phyloP scores from a whole-genome alignment of 2,888 invertebrate species.

The Drosophila tanythrix region DNA sequence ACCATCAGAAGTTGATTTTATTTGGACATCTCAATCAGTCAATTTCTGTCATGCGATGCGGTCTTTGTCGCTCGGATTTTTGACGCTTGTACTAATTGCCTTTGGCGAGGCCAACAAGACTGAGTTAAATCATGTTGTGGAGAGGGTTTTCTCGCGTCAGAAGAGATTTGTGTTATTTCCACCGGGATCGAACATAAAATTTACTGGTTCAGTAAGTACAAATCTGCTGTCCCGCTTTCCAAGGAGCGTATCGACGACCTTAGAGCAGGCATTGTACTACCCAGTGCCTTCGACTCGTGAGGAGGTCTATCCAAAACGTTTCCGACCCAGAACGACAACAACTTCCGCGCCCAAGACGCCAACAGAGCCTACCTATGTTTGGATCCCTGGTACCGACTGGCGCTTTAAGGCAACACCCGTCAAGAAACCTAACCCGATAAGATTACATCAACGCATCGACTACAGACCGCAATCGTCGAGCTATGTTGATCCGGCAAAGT shows the following conservation, averaged over 20 bases:
- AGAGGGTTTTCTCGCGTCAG: slow-evolving; percentile 78
- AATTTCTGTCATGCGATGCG: slow-evolving; percentile 44
- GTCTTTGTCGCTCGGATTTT: slow-evolving; percentile 30
- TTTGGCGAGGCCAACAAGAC: slow-evolving; percentile 33
- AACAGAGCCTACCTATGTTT: slow-evolving; percentile 68
- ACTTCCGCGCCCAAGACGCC: slow-evolving; percentile 58
- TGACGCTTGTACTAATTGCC: slow-evolving; percentile 13
- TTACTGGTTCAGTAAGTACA: slow-evolving; percentile 76
- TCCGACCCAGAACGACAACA: slow-evolving; percentile 70
- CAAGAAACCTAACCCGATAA: slow-evolving; percentile 64
- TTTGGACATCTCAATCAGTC: slow-evolving; percentile 64
- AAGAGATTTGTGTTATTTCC: slow-evolving; percentile 82
- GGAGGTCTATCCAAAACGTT: slow-evolving; percentile 81
- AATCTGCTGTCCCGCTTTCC: slow-evolving; percentile 73
- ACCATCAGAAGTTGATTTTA: not conserved
- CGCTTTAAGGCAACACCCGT: slow-evolving; percentile 75
- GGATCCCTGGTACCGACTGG: slow-evolving; percentile 79
- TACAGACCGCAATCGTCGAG: slow-evolving; percentile 40
- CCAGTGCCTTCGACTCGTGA: slow-evolving; percentile 75
- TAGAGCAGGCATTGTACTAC: slow-evolving; percentile 80
- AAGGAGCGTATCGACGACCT: slow-evolving; percentile 65
- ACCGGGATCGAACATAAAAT: slow-evolving; percentile 77
- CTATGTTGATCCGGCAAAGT: slow-evolving; percentile 56
- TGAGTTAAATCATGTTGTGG: slow-evolving; percentile 61
- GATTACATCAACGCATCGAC: slow-evolving; percentile 73